phyloP scores from a whole-genome alignment of 2,113 vertebrate genomes.

The Cyanoramphus novaezelandiae region DNA sequence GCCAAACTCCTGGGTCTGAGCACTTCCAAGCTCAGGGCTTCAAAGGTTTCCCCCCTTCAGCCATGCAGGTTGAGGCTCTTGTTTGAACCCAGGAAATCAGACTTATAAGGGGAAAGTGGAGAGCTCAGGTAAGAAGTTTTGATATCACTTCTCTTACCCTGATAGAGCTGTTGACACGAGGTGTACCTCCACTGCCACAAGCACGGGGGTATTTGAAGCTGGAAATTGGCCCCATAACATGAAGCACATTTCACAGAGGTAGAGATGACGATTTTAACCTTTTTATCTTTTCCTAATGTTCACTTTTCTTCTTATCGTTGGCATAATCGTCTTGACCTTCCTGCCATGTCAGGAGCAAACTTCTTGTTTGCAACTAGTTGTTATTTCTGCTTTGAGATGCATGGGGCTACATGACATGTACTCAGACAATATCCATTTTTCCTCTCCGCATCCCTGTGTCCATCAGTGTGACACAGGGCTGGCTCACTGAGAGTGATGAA shows the following conservation, averaged over 20 bases:
- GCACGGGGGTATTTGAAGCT: accelerated
- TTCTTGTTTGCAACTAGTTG: neutral
- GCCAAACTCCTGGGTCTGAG: neutral
- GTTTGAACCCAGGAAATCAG: neutral
- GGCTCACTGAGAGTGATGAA: neutral
- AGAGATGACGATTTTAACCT: neutral
- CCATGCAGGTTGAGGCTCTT: neutral
- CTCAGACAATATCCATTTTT: neutral
- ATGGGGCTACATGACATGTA: accelerated
- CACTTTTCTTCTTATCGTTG: neutral
- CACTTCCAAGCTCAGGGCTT: neutral
- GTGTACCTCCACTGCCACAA: neutral
- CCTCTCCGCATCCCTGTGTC: neutral
- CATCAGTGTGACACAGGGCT: neutral
- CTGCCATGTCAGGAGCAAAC: neutral
- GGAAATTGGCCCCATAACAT: accelerated
- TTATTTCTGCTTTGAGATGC: neutral
- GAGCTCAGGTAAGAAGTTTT: neutral
- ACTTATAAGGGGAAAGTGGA: neutral
- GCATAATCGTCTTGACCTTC: accelerated
- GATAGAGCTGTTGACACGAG: too few species aligned
- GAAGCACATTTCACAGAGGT: neutral
- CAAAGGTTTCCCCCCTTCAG: neutral
- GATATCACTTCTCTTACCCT: neutral
- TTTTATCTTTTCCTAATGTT: neutral